phyloP scores from a whole-genome alignment of 1,140 invertebrate genomes.

The Laodelphax striatellus region DNA sequence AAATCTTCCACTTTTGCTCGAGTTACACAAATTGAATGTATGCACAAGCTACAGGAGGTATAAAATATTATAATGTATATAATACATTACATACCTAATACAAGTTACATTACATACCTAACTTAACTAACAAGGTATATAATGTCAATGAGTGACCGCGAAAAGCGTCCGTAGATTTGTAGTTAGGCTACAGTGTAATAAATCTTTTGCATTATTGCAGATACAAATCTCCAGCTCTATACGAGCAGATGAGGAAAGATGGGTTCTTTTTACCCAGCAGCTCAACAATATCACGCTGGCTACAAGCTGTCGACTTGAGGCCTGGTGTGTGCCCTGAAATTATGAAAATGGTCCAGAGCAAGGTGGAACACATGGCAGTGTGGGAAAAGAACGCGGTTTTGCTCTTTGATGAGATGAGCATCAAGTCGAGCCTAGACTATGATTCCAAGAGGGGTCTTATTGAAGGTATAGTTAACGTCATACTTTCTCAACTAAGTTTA shows the following conservation, averaged over 20 bases:
- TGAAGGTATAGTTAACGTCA: neutral
- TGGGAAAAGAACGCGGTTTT: constrained; percentile 7
- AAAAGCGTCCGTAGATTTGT: no score
- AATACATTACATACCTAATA: no score
- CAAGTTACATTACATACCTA: no score
- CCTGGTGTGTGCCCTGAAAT: constrained; percentile 5
- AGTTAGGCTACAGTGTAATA: no score
- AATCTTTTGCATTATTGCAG: neutral
- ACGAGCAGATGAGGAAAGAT: constrained; percentile 5
- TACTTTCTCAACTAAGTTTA: neutral
- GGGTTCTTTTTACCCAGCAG: constrained; percentile 3
- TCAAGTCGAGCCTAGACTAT: constrained; percentile 7
- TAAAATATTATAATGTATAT: no score
- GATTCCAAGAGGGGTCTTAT: constrained; percentile 7
- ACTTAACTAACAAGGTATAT: no score
- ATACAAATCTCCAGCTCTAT: constrained; percentile 13
- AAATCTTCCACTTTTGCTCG: no score
- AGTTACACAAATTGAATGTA: no score
- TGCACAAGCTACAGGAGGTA: no score
- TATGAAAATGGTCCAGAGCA: neutral
- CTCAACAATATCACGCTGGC: constrained; percentile 3
- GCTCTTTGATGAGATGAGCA: constrained; percentile 9
- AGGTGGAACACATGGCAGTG: constrained; percentile 4
- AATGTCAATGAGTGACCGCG: no score
- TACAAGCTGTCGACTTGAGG: constrained; percentile 6